Conservation (phyloP, 2,888 invertebrate genomes). For the Frankliniella intonsa region DNA sequence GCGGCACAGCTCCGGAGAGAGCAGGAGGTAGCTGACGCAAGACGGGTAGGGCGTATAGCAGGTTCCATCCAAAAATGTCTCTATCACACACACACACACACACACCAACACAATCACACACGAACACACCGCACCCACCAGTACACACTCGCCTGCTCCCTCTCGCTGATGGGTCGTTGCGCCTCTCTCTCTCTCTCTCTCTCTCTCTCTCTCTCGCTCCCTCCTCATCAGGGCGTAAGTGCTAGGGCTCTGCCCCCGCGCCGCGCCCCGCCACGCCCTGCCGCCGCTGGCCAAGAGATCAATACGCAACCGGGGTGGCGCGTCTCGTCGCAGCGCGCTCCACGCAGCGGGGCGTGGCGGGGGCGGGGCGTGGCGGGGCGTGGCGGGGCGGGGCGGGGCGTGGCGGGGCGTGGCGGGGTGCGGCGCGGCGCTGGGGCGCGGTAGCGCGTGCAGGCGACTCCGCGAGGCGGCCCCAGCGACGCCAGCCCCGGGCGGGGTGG, state of each 20-base stretch:
- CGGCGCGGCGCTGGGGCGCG: neutral
- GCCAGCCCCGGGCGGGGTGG: neutral
- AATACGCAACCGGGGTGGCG: slow-evolving; percentile 16
- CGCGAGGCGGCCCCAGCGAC: neutral
- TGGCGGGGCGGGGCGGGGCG: neutral
- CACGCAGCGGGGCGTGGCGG: neutral
- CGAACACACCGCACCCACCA: neutral
- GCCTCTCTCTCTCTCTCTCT: too few species aligned
- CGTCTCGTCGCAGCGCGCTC: neutral
- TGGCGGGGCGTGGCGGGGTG: neutral
- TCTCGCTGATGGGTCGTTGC: too few species aligned
- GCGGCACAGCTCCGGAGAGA: neutral
- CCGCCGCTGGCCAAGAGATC: slow-evolving; percentile 21
- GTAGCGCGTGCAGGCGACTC: slow-evolving; percentile 2
- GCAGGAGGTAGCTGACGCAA: neutral
- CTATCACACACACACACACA: neutral
- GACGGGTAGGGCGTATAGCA: neutral
- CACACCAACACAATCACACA: neutral
- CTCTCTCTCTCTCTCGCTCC: neutral
- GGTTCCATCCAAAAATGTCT: neutral
- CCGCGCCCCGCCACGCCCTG: slow-evolving; percentile 14
- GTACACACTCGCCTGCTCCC: too few species aligned
- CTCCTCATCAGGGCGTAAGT: slow-evolving; percentile 22
- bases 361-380: neutral
- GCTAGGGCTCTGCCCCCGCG: neutral